Base-by-base conservation (phyloP, 2,888 invertebrate species). In the Clitarchus hookeri region DNA sequence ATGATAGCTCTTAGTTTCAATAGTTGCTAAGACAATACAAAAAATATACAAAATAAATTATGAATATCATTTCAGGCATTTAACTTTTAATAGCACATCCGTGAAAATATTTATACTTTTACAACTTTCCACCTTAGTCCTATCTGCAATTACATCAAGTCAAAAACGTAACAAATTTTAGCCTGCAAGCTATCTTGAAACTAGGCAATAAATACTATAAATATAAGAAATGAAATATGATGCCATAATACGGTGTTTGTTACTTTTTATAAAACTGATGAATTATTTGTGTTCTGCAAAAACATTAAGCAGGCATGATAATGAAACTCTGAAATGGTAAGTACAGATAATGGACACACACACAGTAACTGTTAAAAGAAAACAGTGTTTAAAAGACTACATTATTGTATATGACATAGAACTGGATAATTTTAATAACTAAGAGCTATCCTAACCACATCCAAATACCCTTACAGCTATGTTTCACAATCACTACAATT, bases 371-470 rank as follows among this genome's bases (percentile, higher is more conserved):
- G 65, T 9, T 11, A 65, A 23, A 23, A n/a, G 1, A 65, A 8
- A 48, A 1, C 11, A 65, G 65, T 53, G 16, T 65, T 23, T 23
- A 65, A 65, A 48, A 16, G n/a, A 65, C 65, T 16, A 16, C 16
- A 65, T 65, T 65, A 65, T 6, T 23, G 23, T 19, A 65, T 23
- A 19, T 65, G 65, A 65, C n/a, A 65, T 19, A 65, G 11, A 23
- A 23, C 65, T 65, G 19, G 65, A 65, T n/a, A 6, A 65, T 65
- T 65, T 65, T n/a, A 65, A 65, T 65, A 65, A 19, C 65, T 23
- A 65, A n/a, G n/a, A 65, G 65, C 65, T 65, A 65, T 65, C 65
- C 65, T 65, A 65, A n/a, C 65, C 65, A 65, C 65, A 65, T 65
- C 65, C 65, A 65, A 65, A 11, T 65, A 65, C 23, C 65, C 65